Conservation (phyloP, 1,140 invertebrate genomes). For the Drosophila equinoxialis region DNA sequence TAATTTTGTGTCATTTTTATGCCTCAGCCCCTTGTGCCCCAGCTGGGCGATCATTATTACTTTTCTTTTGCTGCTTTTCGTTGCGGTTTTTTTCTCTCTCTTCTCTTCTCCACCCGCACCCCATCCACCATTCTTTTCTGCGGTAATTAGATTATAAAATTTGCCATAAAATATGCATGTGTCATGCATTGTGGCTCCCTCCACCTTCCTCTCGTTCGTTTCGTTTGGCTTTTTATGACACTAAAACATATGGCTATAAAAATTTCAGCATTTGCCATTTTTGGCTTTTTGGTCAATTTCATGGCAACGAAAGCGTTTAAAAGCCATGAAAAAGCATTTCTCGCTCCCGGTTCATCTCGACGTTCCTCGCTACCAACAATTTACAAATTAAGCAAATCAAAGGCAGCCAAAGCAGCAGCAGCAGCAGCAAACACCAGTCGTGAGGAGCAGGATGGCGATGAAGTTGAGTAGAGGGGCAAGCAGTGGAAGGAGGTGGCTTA, state of each 20-base stretch:
- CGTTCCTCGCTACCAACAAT: slow-evolving; percentile 38
- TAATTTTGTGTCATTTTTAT: slow-evolving; percentile 79
- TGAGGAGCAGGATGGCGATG: neutral
- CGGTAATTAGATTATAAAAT: slow-evolving; percentile 81
- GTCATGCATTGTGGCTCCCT: slow-evolving; percentile 63
- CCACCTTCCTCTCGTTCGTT: slow-evolving; percentile 36
- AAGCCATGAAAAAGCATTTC: slow-evolving; percentile 67
- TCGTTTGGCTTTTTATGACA: slow-evolving; percentile 58
- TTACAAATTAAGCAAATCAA: slow-evolving; percentile 80
- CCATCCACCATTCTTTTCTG: slow-evolving; percentile 42
- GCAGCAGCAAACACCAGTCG: slow-evolving; percentile 3
- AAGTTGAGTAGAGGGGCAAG: neutral
- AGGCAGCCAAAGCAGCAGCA: slow-evolving; percentile 34
- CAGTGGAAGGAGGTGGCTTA: neutral
- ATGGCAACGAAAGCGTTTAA: slow-evolving; percentile 69
- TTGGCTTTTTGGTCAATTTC: slow-evolving; percentile 66
- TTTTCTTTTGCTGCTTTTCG: slow-evolving; percentile 40
- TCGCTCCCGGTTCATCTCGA: slow-evolving; percentile 20
- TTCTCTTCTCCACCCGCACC: slow-evolving; percentile 13
- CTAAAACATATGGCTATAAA: slow-evolving; percentile 65
- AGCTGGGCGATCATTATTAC: slow-evolving; percentile 72
- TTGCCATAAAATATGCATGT: slow-evolving; percentile 76
- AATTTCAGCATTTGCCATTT: slow-evolving; percentile 29
- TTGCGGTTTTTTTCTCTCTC: slow-evolving; percentile 9
- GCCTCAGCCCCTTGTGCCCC: slow-evolving; percentile 45